Evolutionary conservation across 2,113 vertebrate species (phyloP), one percentile per base, ranked within the genome.

Genomic region (Lampris incognitus): DNA sequence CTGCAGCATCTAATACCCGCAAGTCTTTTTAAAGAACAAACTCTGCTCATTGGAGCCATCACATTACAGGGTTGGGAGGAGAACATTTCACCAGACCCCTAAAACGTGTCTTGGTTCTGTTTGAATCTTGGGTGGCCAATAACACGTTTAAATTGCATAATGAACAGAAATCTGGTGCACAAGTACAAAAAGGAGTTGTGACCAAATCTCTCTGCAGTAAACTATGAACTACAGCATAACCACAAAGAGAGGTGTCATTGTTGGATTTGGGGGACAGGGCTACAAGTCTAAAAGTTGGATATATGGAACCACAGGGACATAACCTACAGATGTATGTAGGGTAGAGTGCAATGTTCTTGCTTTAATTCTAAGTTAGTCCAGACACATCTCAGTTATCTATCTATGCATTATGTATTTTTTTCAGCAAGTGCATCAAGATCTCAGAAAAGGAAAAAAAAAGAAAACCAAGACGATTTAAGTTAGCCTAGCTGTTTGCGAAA

Each of bases 211-310:
- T 24, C 24, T 24, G 24, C 24, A 0, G n/a, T 41, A 41, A 74
- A 71, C 66, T 1, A 9, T 9, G 80, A 72, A 51, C 3, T 70
- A 9, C 76, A 70, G 36, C 38, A 79, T 52, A 88, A 90, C 88
- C 82, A 88, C 87, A 90, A 89, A 87, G 81, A 87, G 73, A 89
- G 83, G 69, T 46, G 79, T 81, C 87, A 83, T 79, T 68, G 48
- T 11, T 70, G 60, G n/a, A 41, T 81, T 77, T 74, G 52, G 69
- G 58, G 62, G 46, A 9, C 11, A 4, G n/a, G 54, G 54, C 48
- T 62, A 57, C 24, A 9, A 11, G 69, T 38, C 64, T 48, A 24
- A 37, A 50, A 73, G 59, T 37, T 37, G 50, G 39, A 55, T 39
- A 51, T 60, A 41, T 55, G 39, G 42, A 49, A 63, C 5, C 3